These are phyloP conservation scores for Myrmecophaga tridactyla DNA, from an alignment of 2,113 vertebrate species.

Conservation along the genomic window DNA sequence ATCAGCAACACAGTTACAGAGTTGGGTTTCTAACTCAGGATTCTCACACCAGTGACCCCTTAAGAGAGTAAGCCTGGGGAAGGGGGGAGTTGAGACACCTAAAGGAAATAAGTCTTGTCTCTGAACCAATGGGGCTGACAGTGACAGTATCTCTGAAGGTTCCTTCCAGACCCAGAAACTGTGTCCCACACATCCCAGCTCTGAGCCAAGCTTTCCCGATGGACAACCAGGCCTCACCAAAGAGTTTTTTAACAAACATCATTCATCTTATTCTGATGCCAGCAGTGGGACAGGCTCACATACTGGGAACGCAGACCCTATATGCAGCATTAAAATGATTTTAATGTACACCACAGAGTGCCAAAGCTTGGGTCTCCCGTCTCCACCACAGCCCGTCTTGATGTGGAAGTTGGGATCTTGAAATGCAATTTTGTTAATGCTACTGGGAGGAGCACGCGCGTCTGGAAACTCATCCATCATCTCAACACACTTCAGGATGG, in stretches of 20 bases:
- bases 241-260: conserved; percentile 72
- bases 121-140: neutral
- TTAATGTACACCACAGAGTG: conserved; percentile 56
- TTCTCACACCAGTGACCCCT: neutral
- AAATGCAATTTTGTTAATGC: conserved; percentile 79
- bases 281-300: neutral
- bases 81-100: neutral
- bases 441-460: conserved; percentile 71
- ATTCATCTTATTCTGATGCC: conserved; percentile 58
- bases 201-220: conserved; percentile 36
- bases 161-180: conserved; percentile 23
- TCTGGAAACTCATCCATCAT: conserved; percentile 78
- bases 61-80: neutral
- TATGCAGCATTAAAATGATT: conserved; percentile 65
- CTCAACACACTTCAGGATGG: conserved; percentile 67
- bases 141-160: neutral
- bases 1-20: neutral
- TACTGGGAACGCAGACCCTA: conserved; percentile 5
- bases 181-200: neutral
- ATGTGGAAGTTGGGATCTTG: conserved; percentile 64
- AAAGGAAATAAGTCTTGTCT: conserved; percentile 26
- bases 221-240: conserved; percentile 57
- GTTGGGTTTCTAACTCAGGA: neutral
- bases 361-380: conserved; percentile 60
- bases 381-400: conserved; percentile 48